Base-by-base conservation (phyloP, 1,140 invertebrate species). In the Sinonovacula constricta region DNA sequence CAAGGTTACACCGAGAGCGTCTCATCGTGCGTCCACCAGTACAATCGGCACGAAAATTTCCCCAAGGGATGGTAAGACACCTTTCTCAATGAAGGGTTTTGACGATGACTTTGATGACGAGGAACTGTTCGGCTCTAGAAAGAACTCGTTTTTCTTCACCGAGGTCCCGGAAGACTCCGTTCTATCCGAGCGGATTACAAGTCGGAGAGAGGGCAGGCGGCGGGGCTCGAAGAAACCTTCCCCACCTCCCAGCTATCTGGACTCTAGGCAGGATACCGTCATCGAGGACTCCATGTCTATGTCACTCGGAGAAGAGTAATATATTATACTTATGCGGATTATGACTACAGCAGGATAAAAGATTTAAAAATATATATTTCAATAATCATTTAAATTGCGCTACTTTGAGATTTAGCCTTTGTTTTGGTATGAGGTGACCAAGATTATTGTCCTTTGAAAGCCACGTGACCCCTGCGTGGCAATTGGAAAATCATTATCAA, bases 131-230 rank as follows among this genome's bases (percentile, higher is more conserved):
- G n/a, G n/a, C n/a, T 70, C 53, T 0, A 15, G n/a, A 2, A 70
- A 45, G 12, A 56, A 53, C 2, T 70, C 68, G 22, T 70, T 70
- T 56, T 70, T 70, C 68, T n/a, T 70, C 1, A 70, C 68, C 0
- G 68, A 70, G 26, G 39, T 70, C n/a, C 68, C 68, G 4, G 56
- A 57, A 26, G 68, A 70, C 12, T 30, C 56, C 5, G 33, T 31
- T 10, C n/a, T n/a, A n/a, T n/a, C n/a, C n/a, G n/a, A n/a, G n/a
- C n/a, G 24, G 26, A 31, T 60, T 31, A 45, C 62, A n/a, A 2
- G 14, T 18, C 30, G n/a, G 31, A 3, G 24, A 18, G 28, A 12
- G 34, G 10, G 22, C 62, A 18, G 39, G n/a, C n/a, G 31, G 3
- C 15, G 49, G 18, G 53, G 39, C 28, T 51, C 39, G 49, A 67